Percentiles rank a stretch among this genome's conserved stretches.
Conservation (phyloP, 2,797 vertebrate genomes). For the Leptoclinus maculatus region DNA sequence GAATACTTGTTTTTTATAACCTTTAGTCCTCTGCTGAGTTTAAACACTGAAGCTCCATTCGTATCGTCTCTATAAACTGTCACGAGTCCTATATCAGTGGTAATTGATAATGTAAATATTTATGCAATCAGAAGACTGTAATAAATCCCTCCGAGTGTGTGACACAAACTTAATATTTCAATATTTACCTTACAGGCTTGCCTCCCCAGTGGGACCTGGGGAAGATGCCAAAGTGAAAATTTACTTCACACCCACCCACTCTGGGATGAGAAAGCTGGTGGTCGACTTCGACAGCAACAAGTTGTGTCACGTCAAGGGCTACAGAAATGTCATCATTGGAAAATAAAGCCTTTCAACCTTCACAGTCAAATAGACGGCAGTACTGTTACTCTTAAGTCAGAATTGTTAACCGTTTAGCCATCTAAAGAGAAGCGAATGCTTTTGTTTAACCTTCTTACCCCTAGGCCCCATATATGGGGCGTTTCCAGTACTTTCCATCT, state of each 20-base stretch:
- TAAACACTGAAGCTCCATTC: constrained; percentile 1
- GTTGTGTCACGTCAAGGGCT: constrained; percentile 90
- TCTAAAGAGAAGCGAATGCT: neutral
- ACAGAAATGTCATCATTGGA: constrained; percentile 91
- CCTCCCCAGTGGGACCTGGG: constrained; percentile 80
- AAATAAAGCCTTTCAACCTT: constrained; percentile 62
- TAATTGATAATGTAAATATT: constrained; percentile 38
- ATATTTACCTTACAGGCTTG: constrained; percentile 76
- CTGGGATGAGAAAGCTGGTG: constrained; percentile 90
- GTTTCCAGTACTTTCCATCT: too few relatives aligned
- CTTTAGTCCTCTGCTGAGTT: neutral
- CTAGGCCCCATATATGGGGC: too few relatives aligned
- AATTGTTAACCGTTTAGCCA: neutral
- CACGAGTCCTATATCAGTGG: neutral
- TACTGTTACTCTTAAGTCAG: neutral
- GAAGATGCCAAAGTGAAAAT: constrained; percentile 86
- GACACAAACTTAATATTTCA: constrained; percentile 48
- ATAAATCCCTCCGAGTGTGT: constrained; percentile 6
- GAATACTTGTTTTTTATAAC: neutral
- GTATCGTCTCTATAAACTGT: constrained; percentile 26
- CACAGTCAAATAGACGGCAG: neutral
- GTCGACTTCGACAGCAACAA: constrained; percentile 92
- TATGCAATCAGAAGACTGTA: constrained; percentile 5
- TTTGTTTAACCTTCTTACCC: too few relatives aligned
- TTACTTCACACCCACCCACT: constrained; percentile 85